Conservation (phyloP, 2,113 vertebrate genomes). For the Hyaena hyaena region DNA sequence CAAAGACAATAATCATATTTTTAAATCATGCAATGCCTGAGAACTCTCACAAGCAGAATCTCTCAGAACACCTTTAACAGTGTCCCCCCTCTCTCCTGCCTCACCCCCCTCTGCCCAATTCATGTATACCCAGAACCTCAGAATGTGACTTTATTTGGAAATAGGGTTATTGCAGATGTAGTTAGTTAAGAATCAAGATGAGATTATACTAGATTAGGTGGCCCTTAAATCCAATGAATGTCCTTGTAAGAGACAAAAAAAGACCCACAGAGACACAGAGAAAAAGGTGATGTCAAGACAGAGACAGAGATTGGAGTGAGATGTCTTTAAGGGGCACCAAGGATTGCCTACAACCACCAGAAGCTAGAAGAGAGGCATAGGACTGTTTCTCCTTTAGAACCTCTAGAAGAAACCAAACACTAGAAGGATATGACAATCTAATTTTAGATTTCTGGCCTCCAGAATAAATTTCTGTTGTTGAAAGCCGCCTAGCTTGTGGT, state of each 20-base stretch:
- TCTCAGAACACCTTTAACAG: background rate
- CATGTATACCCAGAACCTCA: background rate
- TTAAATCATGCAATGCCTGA: background rate
- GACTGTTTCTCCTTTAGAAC: background rate
- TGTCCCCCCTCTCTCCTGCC: too few species aligned
- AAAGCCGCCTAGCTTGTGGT: background rate
- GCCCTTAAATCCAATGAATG: background rate
- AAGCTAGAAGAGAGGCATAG: background rate
- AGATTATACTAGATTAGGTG: background rate
- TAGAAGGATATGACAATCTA: background rate
- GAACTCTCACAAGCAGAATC: background rate
- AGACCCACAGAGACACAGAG: background rate
- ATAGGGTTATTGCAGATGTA: background rate
- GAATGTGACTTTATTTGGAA: slow-evolving; percentile 20
- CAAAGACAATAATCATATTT: background rate
- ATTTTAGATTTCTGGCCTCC: background rate
- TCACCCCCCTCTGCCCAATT: background rate
- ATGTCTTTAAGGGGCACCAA: background rate
- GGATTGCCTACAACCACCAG: background rate
- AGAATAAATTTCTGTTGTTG: background rate
- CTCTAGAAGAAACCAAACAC: background rate
- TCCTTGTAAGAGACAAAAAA: background rate
- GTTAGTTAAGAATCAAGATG: slow-evolving; percentile 11
- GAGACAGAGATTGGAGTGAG: background rate
- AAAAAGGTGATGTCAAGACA: background rate